These are phyloP conservation scores for Rhynchophorus ferrugineus DNA, from an alignment of 1,140 invertebrate species.

Conservation along the genomic window DNA sequence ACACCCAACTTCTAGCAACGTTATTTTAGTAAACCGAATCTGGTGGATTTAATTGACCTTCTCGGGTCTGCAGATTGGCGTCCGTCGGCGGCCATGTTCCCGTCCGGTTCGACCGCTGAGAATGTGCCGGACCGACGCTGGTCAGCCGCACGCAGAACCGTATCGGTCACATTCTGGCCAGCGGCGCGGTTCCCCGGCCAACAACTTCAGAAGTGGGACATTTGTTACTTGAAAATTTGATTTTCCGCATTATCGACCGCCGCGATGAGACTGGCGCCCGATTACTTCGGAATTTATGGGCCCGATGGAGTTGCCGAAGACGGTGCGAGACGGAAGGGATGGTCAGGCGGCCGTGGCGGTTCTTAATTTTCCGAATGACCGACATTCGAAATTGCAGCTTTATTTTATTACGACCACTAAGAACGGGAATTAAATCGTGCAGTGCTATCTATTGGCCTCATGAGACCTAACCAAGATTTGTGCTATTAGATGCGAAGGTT, in stretches of 20 bases:
- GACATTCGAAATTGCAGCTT: too few species aligned
- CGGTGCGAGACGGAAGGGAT: too few species aligned
- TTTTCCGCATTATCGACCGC: constrained; percentile 35
- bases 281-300: constrained; percentile 31
- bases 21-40: background rate
- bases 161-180: constrained; percentile 30
- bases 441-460: too few species aligned
- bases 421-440: too few species aligned
- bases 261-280: constrained; percentile 28
- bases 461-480: too few species aligned
- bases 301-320: too few species aligned
- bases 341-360: too few species aligned
- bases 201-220: constrained; percentile 37
- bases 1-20: too few species aligned
- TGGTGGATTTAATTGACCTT: constrained; percentile 28
- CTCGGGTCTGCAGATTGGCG: constrained; percentile 16
- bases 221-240: constrained; percentile 40
- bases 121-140: constrained; percentile 12
- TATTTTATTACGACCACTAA: too few species aligned
- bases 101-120: constrained; percentile 28
- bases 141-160: constrained; percentile 13
- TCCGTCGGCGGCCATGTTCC: constrained; percentile 25
- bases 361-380: too few species aligned
- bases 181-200: constrained; percentile 31
- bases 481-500: too few species aligned